Percentiles rank a stretch among this genome's conserved stretches.
phyloP scores from a whole-genome alignment of 2,888 invertebrate species.

The Lottia scabra region DNA sequence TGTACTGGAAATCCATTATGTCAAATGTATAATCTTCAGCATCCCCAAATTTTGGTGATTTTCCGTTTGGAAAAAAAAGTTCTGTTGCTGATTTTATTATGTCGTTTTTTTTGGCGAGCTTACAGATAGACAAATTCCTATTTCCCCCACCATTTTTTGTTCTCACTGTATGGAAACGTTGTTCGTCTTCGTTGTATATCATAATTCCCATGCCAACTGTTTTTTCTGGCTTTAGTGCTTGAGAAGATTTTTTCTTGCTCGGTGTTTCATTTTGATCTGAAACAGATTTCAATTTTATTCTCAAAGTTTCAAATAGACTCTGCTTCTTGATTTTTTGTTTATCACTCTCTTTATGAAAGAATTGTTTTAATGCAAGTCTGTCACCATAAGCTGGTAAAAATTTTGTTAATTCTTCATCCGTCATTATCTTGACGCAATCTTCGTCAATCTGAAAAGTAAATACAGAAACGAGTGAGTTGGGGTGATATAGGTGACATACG shows the following conservation, averaged over 20 bases:
- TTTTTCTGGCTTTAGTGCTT: background rate
- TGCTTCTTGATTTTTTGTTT: background rate
- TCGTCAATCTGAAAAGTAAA: conserved; percentile 4
- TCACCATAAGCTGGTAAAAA: conserved; percentile 2
- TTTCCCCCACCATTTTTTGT: background rate
- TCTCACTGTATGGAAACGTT: background rate
- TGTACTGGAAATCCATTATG: background rate
- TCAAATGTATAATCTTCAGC: background rate
- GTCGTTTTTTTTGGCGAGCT: background rate
- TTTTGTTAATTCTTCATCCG: background rate
- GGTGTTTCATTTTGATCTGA: background rate
- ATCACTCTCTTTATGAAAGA: background rate
- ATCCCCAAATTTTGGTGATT: background rate
- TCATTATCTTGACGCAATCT: background rate
- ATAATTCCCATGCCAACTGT: background rate
- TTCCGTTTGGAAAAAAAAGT: background rate
- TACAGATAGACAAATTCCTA: background rate
- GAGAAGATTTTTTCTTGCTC: background rate
- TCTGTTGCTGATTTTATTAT: background rate
- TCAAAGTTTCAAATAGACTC: conserved; percentile 2
- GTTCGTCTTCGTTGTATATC: background rate
- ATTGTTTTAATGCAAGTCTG: background rate
- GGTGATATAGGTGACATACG: background rate
- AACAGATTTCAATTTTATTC: background rate
- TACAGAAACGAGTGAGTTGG: background rate